Percentiles rank a stretch among this genome's conserved stretches.
phyloP scores from a whole-genome alignment of 1,140 invertebrate species.

The Caenorhabditis elegans region WBcel235 BX284606.5:12722001-12722500 shows the following conservation, averaged over 20 bases:
- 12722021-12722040: neutral
- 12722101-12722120: conserved; percentile 27
- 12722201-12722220: too few relatives aligned
- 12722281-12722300: neutral
- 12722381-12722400: neutral
- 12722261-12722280: neutral
- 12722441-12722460: neutral
- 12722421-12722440: neutral
- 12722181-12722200: too few relatives aligned
- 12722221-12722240: neutral
- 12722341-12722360: too few relatives aligned
- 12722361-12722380: too few relatives aligned
- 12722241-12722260: neutral
- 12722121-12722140: conserved; percentile 12
- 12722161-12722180: too few relatives aligned
- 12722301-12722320: neutral
- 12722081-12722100: conserved; percentile 9
- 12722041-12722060: neutral
- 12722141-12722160: neutral
- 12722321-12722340: too few relatives aligned
- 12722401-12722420: neutral
- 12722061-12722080: neutral
- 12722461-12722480: too few relatives aligned
- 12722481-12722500: too few relatives aligned
- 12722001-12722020: neutral